Base-by-base conservation (phyloP, 2,888 invertebrate genomes). In the Ormyrus thymus region DNA sequence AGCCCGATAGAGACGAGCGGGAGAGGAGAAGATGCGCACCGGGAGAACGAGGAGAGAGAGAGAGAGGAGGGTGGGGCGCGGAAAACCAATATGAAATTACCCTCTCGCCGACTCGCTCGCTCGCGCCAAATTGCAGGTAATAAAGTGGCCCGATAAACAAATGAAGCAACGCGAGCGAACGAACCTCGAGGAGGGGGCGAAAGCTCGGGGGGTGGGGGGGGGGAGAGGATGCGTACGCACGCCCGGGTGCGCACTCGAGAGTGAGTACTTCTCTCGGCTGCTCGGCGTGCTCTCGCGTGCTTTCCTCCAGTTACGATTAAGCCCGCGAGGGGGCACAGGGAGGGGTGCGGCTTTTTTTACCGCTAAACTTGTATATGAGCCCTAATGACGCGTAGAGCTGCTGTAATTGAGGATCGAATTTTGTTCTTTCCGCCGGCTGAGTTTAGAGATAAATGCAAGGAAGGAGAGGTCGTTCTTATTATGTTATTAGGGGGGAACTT, bases 31-130 rank as follows among this genome's bases (percentile, higher is more conserved):
- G 45, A 50, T 50, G 55, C 13, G 5, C 4, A 15, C 11, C 15
- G n/a, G 56, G 58, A 10, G n/a, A 55, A 43, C 29, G 43, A 66
- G 53, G 7, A 8, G 55, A 29, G 29, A 29, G 29, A 29, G 29
- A 4, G 29, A 29, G 29, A 29, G 29, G 29, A 45, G 15, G 53
- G 68, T 51, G 59, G 68, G 29, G 68, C 65, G 85, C 84, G 86
- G 86, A 87, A 88, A 87, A 87, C 88, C 87, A 87, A 88, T 87
- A 88, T 87, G 86, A 87, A 88, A 88, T 88, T 88, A 88, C 84
- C 64, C 64, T 84, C 84, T 86, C 85, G 85, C 86, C 86, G 29
- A 29, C 29, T 29, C 29, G 29, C 87, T 85, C 86, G 86, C 84
- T 84, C 86, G 86, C 86, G 84, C 87, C 86, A 88, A 88, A 88